Conservation (phyloP, 2,797 vertebrate genomes). For the Lindbergichthys nudifrons region DNA sequence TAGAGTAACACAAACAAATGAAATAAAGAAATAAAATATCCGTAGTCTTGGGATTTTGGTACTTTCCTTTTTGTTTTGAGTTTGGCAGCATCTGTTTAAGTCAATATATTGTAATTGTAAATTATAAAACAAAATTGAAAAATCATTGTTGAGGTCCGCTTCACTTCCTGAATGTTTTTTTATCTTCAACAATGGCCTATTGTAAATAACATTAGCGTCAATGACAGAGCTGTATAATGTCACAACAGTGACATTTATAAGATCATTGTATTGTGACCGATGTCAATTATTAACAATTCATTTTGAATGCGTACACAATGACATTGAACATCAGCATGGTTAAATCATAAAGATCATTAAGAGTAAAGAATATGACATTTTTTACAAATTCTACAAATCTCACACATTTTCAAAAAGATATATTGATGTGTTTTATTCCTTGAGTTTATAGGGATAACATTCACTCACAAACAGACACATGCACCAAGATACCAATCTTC, state of each 20-base stretch:
- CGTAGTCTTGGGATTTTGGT: not conserved
- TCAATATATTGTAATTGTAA: not conserved
- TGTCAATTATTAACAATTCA: conserved; percentile 19
- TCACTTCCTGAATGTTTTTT: not conserved
- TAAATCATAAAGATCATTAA: not conserved
- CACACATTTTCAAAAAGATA: not conserved
- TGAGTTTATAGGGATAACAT: not conserved
- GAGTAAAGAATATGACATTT: not conserved
- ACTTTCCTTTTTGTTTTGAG: not conserved
- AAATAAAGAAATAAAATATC: conserved; percentile 9
- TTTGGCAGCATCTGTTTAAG: not conserved
- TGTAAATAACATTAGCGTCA: conserved; percentile 18
- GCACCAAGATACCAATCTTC: not conserved
- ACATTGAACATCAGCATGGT: not conserved
- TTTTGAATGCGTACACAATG: not conserved
- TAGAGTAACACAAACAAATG: conserved; percentile 9
- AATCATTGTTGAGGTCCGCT: conserved; percentile 6
- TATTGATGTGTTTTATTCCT: not conserved
- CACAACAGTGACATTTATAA: conserved; percentile 9
- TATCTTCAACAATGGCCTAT: not conserved
- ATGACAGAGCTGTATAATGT: conserved; percentile 3
- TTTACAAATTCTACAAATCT: not conserved
- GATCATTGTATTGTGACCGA: conserved; percentile 12
- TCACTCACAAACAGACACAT: not conserved
- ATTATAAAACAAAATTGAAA: conserved; percentile 8